Conservation (phyloP, 2,797 vertebrate genomes). For the Phylloscopus collybita region DNA sequence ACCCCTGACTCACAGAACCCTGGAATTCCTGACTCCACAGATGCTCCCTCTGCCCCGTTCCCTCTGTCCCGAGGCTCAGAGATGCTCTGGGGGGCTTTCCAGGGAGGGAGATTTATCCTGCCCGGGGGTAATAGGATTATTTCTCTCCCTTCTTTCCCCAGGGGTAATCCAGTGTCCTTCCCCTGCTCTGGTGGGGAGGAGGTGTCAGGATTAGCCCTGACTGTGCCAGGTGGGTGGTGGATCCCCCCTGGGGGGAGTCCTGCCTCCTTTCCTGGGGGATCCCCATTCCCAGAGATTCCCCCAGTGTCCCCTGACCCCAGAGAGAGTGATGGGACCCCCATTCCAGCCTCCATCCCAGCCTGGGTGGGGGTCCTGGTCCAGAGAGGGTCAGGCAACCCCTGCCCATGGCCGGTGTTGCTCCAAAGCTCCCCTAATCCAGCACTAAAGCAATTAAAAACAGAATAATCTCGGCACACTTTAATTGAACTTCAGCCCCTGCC, state of each 20-base stretch:
- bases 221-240: fast-evolving
- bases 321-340: neutral
- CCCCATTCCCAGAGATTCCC: fast-evolving
- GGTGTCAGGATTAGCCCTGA: neutral
- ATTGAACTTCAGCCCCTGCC: constrained; percentile 39
- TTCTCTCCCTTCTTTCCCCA: constrained; percentile 65
- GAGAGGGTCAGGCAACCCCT: neutral
- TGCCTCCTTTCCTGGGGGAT: neutral
- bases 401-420: neutral
- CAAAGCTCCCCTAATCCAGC: constrained; percentile 10
- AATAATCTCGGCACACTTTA: constrained; percentile 58
- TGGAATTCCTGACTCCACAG: neutral
- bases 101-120: constrained; percentile 55
- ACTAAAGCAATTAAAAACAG: constrained; percentile 58
- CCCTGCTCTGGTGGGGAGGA: neutral
- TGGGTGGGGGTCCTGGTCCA: neutral
- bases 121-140: constrained; percentile 81
- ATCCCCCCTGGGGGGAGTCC: neutral
- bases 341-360: neutral
- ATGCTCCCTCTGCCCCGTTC: neutral
- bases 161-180: constrained; percentile 65
- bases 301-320: fast-evolving
- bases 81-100: neutral
- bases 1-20: constrained; percentile 23
- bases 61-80: fast-evolving